Percentiles rank a stretch among this genome's conserved stretches.
Conservation (phyloP, 2,797 vertebrate species). For the Fistularia tabacaria region DNA sequence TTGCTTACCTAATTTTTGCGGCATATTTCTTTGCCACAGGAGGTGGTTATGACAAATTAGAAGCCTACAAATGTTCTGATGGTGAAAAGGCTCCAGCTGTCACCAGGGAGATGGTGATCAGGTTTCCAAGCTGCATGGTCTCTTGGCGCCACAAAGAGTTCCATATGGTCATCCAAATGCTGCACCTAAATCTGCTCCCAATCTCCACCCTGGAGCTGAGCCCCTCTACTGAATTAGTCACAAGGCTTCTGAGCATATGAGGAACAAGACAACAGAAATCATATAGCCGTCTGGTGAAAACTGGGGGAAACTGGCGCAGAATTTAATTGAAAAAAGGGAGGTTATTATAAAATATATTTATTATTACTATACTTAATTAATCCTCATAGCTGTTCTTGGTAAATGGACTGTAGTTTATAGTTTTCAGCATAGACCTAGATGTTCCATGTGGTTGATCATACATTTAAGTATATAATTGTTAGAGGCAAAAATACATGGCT, state of each 20-base stretch:
- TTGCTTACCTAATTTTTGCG: conserved; percentile 85
- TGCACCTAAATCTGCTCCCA: conserved; percentile 86
- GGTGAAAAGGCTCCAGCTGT: conserved; percentile 99
- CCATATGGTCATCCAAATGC: conserved; percentile 99
- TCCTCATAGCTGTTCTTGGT: too few species aligned
- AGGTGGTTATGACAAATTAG: conserved; percentile 99
- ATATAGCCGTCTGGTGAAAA: conserved; percentile 53
- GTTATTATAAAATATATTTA: background rate
- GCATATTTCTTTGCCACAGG: conserved; percentile 99
- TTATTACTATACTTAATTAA: background rate
- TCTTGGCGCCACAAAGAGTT: conserved; percentile 93
- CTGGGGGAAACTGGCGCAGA: background rate
- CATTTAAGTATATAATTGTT: too few species aligned
- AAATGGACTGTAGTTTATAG: too few species aligned
- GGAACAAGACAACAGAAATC: conserved; percentile 65
- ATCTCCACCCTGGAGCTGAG: conserved; percentile 69
- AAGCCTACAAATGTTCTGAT: conserved; percentile 99
- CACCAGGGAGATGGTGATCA: conserved; percentile 97
- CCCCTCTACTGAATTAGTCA: conserved; percentile 68
- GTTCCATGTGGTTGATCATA: too few species aligned
- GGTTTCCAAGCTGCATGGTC: conserved; percentile 98
- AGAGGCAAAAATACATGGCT: too few species aligned
- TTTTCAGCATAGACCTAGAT: too few species aligned
- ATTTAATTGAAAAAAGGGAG: conserved; percentile 5
- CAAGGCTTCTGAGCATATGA: conserved; percentile 57